Base-by-base conservation (phyloP, 2,888 invertebrate species). In the Caprella mutica region DNA sequence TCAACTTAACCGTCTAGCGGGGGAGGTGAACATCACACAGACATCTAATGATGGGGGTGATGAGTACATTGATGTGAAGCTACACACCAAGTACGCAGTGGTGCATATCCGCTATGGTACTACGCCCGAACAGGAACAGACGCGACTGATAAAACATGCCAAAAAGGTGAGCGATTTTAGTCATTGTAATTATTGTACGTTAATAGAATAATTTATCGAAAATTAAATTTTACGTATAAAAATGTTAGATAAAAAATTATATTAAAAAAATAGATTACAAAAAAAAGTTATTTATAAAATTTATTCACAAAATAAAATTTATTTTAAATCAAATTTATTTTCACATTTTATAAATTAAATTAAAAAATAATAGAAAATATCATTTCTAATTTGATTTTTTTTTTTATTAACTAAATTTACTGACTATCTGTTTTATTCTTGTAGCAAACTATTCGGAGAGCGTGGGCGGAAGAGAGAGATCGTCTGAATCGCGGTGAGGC, bases 41-140 rank as follows among this genome's bases (percentile, higher is more conserved):
- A 50, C 59, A 5, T 54, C 38, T 26, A 68, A 68, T 30, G 59
- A 67, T 27, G 68, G 68, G 55, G 67, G 62, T 52, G 63, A 63
- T 21, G 67, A 67, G 61, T 66, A 67, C 65, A 67, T 69, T 50
- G 77, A 77, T 67, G 87, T 94, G 8, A 87, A 90, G 73, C 89
- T 96, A 67, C 59, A 59, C 71, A 88, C 91, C 1, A 79, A 83
- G 42, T 88, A 89, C 71, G 89, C 90, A 65, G 85, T 92, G 43
- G 84, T 96, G 66, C 93, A 93, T 71, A 76, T 96, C 65, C 81
- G 93, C n/a, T 94, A 94, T 71, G 96, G 96, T 40, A 91, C 93
- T 17, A 89, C 85, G 3, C 81, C 87, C 9, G 88, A 88, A 67
- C 84, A 90, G 68, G 94, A 96, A 72, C 83, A 86, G 67, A 86